Evolutionary conservation across 2,113 vertebrate species (phyloP).

Genomic region (Misgurnus mizolepis): DNA sequence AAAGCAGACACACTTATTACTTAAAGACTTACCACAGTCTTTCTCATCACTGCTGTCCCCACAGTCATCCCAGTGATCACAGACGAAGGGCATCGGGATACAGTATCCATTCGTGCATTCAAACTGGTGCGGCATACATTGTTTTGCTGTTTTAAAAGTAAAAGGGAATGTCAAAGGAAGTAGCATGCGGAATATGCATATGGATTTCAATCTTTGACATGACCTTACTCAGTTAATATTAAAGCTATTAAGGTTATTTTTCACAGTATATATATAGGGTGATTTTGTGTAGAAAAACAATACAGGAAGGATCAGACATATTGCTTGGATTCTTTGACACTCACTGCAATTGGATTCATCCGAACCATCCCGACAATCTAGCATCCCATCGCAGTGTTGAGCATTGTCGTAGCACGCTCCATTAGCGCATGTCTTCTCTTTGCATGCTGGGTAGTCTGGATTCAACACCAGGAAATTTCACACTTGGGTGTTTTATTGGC

Average conservation of each 20-base stretch:
- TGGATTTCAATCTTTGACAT: no score
- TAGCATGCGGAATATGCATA: no score
- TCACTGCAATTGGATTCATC: constrained; percentile 76
- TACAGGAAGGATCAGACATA: no score
- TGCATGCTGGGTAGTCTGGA: constrained; percentile 70
- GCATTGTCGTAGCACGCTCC: constrained; percentile 72
- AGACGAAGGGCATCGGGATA: constrained; percentile 63
- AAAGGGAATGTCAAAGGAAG: no score
- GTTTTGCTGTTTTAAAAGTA: constrained; percentile 52
- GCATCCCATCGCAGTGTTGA: constrained; percentile 69
- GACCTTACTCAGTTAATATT: no score
- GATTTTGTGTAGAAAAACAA: no score
- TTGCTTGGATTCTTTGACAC: constrained; percentile 33
- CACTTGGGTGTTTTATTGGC: not conserved
- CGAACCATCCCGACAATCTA: constrained; percentile 74
- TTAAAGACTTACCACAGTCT: constrained; percentile 65
- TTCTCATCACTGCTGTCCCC: constrained; percentile 74
- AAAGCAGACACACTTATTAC: no score
- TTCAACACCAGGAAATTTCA: not conserved
- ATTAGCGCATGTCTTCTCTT: constrained; percentile 70
- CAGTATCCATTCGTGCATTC: constrained; percentile 72
- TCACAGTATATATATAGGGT: no score
- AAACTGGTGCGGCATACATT: constrained; percentile 66
- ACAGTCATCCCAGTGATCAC: constrained; percentile 75
- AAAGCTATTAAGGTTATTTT: no score